Evolutionary conservation across 2,888 invertebrate species (phyloP).

Genomic region (Drosophila diplacantha): DNA sequence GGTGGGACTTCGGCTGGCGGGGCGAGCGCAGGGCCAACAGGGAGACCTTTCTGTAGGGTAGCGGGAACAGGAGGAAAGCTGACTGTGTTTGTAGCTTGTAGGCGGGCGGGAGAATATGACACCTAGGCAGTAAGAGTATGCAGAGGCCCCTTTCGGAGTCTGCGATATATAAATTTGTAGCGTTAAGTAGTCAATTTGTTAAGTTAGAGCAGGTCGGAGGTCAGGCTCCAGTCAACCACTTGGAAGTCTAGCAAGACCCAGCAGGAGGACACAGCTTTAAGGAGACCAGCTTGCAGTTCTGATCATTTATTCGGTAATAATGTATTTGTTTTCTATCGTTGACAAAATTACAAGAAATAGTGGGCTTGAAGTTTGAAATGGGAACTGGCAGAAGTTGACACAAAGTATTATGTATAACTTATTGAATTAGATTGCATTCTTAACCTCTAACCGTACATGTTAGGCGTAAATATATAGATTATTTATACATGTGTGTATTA

Average conservation of each 20-base stretch:
- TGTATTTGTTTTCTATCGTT: background rate
- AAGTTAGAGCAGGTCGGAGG: conserved; percentile 12
- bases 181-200: conserved; percentile 71
- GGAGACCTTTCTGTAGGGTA: conserved; percentile 68
- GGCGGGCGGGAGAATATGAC: conserved; percentile 26
- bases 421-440: conserved; percentile 37
- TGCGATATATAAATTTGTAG: conserved; percentile 29
- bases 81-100: conserved; percentile 70
- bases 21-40: conserved; percentile 25
- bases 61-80: conserved; percentile 56
- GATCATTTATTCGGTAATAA: background rate
- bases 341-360: background rate
- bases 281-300: conserved; percentile 1
- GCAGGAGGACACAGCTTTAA: conserved; percentile 6
- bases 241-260: background rate
- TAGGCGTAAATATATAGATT: conserved; percentile 44
- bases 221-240: background rate
- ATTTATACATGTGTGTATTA: conserved; percentile 52
- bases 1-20: conserved; percentile 36
- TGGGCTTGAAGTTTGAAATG: background rate
- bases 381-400: conserved; percentile 15
- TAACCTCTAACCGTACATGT: conserved; percentile 28
- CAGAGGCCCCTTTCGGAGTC: conserved; percentile 14
- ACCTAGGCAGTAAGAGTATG: conserved; percentile 23
- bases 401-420: conserved; percentile 47